phyloP scores from a whole-genome alignment of 2,888 invertebrate genomes.

The Habroteleia sp. region DNA sequence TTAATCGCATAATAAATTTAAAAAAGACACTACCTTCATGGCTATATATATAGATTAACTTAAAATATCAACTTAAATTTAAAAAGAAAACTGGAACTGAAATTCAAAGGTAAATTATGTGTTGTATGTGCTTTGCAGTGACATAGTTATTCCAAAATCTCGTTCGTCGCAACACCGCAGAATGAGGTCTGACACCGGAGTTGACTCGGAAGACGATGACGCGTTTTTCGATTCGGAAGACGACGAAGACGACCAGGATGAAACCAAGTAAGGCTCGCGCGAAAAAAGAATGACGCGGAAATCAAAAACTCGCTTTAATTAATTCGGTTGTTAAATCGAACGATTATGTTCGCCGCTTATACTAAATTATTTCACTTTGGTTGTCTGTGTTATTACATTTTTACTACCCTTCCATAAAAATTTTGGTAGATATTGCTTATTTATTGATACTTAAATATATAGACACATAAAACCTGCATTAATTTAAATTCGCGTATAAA shows the following conservation, averaged over 20 bases:
- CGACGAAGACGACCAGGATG: slow-evolving; percentile 85
- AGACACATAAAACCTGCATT: neutral
- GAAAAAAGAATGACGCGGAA: too few relatives aligned
- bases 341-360: too few relatives aligned
- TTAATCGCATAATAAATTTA: too few relatives aligned
- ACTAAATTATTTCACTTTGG: neutral
- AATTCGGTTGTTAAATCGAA: neutral
- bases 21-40: too few relatives aligned
- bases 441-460: neutral
- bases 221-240: slow-evolving; percentile 88
- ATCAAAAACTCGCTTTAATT: neutral
- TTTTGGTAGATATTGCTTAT: neutral
- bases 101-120: too few relatives aligned
- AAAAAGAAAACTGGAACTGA: too few relatives aligned
- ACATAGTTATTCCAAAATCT: slow-evolving; percentile 83
- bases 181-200: slow-evolving; percentile 81
- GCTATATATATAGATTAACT: too few relatives aligned
- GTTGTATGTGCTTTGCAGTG: slow-evolving; percentile 79
- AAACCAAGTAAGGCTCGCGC: slow-evolving; percentile 76
- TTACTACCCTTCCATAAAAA: neutral
- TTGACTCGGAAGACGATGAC: slow-evolving; percentile 84
- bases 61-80: too few relatives aligned
- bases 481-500: neutral
- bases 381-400: slow-evolving; percentile 1
- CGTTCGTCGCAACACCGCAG: slow-evolving; percentile 82